Evolutionary conservation across 2,113 vertebrate genomes (phyloP), one percentile per base, ranked within the genome.

Genomic region (Dipodomys merriami): DNA sequence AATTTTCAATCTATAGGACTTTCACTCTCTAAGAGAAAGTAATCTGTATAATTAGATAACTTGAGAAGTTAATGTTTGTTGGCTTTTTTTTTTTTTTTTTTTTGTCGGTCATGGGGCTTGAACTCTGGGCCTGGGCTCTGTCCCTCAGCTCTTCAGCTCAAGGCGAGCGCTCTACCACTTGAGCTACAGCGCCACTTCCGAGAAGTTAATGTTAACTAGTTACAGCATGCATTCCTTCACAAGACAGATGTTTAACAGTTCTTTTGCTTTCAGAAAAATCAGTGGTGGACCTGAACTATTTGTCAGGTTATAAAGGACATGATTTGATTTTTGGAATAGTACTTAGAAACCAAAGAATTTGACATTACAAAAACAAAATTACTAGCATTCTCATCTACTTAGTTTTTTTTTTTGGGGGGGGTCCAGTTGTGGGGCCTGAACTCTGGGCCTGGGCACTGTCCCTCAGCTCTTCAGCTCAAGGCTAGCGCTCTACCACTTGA

Each of bases 191-290:
- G n/a, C n/a, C n/a, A n/a, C n/a, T n/a, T n/a, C n/a, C n/a, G 67
- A 93, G 77, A 91, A 94, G 19, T 35, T n/a, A 95, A 94, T 65
- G 19, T 76, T 62, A 76, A 80, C 15, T 83, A 78, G 92, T 39
- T 82, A 76, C 20, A 74, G 83, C 78, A 82, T n/a, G 86, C 68
- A 39, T 67, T 88, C 11, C 90, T 96, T 90, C 71, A 67, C 49
- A 82, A 83, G 33, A 83, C n/a, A 76, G 12, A 86, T 77, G 76
- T 27, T 86, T 89, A 69, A 39, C 64, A 39, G 49, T 76, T 84
- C 49, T 83, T 93, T 95, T 83, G 64, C 72, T 93, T 93, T 90
- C 35, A 78, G 68, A 62, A 91, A 86, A 96, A 91, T 90, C 53
- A 69, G 60, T 88, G 35, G 71, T 86, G 53, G n/a, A 39, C 33